Evolutionary conservation across 2,888 invertebrate genomes (phyloP).

Genomic region (Oxyteleia sp.): DNA sequence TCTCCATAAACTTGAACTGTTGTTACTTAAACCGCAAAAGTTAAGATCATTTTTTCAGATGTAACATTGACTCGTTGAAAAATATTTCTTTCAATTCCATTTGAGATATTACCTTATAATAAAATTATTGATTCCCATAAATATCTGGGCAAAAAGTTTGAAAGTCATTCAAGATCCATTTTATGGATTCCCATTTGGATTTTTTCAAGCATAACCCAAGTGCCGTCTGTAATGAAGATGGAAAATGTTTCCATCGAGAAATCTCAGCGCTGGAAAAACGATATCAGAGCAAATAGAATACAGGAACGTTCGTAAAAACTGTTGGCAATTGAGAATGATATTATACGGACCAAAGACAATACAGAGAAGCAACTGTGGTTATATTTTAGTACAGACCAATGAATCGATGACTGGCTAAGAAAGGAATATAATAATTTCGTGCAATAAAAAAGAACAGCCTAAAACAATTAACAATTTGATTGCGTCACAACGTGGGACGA

Average conservation of each 20-base stretch:
- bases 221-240: slow-evolving; percentile 3
- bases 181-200: slow-evolving; percentile 8
- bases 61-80: not conserved
- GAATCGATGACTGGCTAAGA: not conserved
- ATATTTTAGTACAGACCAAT: not conserved
- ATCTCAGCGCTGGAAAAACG: slow-evolving; percentile 10
- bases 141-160: not conserved
- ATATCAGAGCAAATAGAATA: slow-evolving; percentile 9
- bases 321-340: slow-evolving; percentile 3
- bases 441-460: too few species aligned
- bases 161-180: not conserved
- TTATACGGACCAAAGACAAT: not conserved
- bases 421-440: too few species aligned
- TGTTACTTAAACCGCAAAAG: not conserved
- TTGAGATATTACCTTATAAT: slow-evolving; percentile 2
- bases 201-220: slow-evolving; percentile 1
- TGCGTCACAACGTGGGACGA: too few species aligned
- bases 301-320: not conserved
- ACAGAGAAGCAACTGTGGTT: not conserved
- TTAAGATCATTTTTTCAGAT: not conserved
- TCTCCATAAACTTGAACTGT: not conserved
- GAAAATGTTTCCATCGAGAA: slow-evolving; percentile 21
- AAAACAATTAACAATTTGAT: too few species aligned
- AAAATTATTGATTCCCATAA: slow-evolving; percentile 5
- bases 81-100: not conserved